Evolutionary conservation across 2,113 vertebrate species (phyloP).

Genomic region (Eidolon helvum): DNA sequence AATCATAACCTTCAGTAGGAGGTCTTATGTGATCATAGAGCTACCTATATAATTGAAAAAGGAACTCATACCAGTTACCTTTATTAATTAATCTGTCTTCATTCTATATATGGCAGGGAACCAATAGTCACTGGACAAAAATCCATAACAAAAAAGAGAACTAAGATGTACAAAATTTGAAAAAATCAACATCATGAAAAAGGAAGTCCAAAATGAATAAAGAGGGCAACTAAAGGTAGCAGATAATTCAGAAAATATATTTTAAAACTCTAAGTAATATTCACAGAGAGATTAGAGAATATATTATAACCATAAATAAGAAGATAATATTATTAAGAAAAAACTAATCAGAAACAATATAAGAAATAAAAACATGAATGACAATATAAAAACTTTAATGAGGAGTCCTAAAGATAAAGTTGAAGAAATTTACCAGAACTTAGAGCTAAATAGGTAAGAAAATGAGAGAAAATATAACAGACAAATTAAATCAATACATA

Average conservation of each 20-base stretch:
- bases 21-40: not conserved
- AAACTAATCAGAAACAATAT: not conserved
- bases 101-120: not conserved
- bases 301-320: not conserved
- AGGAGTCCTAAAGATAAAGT: not conserved
- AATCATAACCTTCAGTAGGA: accelerated
- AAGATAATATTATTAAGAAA: not conserved
- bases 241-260: not conserved
- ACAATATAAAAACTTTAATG: not conserved
- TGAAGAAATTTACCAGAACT: not conserved
- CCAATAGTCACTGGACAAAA: not conserved
- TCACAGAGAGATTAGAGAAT: not conserved
- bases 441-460: not conserved
- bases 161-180: not conserved
- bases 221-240: not conserved
- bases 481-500: not conserved
- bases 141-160: not conserved
- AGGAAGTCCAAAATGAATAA: not conserved
- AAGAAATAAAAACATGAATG: not conserved
- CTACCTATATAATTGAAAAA: not conserved
- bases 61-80: not conserved
- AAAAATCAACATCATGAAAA: not conserved
- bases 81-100: not conserved
- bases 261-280: not conserved
- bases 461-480: not conserved